Percentiles rank a stretch among this genome's conserved stretches.
These are phyloP conservation scores for Dicycla oo DNA, from an alignment of 2,888 invertebrate genomes.

Conservation along the genomic window DNA sequence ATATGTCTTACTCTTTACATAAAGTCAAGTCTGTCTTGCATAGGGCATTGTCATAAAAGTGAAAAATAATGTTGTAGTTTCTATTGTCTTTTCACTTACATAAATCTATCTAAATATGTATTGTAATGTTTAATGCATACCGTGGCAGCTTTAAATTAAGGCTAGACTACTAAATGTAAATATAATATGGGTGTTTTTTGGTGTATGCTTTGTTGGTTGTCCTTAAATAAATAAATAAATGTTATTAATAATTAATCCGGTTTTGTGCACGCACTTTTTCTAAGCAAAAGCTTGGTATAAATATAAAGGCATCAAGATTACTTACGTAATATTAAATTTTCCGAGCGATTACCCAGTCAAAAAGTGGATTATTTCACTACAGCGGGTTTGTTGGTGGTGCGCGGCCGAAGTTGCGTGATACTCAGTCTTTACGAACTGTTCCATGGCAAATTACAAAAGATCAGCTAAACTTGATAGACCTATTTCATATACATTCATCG, in stretches of 20 bases:
- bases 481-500: conserved; percentile 60
- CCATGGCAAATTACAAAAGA: conserved; percentile 65
- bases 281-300: conserved; percentile 62
- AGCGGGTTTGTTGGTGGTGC: conserved; percentile 59
- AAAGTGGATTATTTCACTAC: conserved; percentile 74
- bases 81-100: too few species aligned
- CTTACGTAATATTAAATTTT: conserved; percentile 74
- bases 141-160: too few species aligned
- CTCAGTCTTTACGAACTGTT: conserved; percentile 63
- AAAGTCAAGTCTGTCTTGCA: too few species aligned
- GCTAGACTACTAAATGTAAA: too few species aligned
- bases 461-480: conserved; percentile 63
- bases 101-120: too few species aligned
- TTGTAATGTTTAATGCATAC: too few species aligned
- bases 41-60: too few species aligned
- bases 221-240: too few species aligned
- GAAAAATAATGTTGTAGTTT: too few species aligned
- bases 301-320: conserved; percentile 72
- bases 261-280: conserved; percentile 48
- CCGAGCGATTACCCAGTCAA: conserved; percentile 67
- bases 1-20: too few species aligned
- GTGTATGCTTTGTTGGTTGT: too few species aligned
- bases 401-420: conserved; percentile 64
- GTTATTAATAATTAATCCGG: conserved; percentile 59
- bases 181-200: too few species aligned